Evolutionary conservation across 2,888 invertebrate genomes (phyloP), one percentile per base, ranked within the genome.

Genomic region (Argyra leucocephala): DNA sequence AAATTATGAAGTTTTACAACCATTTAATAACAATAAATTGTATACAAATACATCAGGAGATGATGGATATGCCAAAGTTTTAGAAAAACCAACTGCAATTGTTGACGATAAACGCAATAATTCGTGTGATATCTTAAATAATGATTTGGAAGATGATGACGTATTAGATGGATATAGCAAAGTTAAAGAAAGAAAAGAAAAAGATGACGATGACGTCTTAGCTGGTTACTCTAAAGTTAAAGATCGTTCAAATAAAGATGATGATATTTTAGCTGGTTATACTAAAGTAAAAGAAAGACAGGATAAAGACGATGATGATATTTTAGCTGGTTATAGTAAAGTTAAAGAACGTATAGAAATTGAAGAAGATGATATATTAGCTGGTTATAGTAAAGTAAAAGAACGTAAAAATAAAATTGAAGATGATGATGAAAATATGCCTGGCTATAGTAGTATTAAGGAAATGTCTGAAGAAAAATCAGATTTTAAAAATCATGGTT

Each of bases 1-100:
- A 0, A 91, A 90, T 75, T 92, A 92, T 75, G 91, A 92, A 78
- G 87, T 89, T 69, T 76, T 91, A 62, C 82, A 85, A 67, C 84
- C 74, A 70, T 61, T 69, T 68, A 37, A 68, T 66, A 60, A 65
- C 64, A 63, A 64, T 63, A 15, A 21, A 9, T 12, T 22, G 10
- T 23, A 59, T 65, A 57, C 6, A 75, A 77, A 31, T 31, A 61
- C 24, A 21, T 31, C 24, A 6, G n/a, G 26, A 1, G 78, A 79
- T 69, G 80, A 80, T 70, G 79, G 79, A 2, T 80, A 80, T 69
- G 78, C 79, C 62, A 80, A 80, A 69, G 78, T 80, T 64, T 67
- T 76, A 65, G 78, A 79, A 64, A 79, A 78, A 68, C 76, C 75
- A 37, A 71, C 70, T 23, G 6, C 57, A 31, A 48, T 48, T n/a